A percentile compares a stretch with the other conserved stretches of the same genome.
Evolutionary conservation across 1,140 invertebrate genomes (phyloP).

Genomic region (Drosophila nebulosa): DNA sequence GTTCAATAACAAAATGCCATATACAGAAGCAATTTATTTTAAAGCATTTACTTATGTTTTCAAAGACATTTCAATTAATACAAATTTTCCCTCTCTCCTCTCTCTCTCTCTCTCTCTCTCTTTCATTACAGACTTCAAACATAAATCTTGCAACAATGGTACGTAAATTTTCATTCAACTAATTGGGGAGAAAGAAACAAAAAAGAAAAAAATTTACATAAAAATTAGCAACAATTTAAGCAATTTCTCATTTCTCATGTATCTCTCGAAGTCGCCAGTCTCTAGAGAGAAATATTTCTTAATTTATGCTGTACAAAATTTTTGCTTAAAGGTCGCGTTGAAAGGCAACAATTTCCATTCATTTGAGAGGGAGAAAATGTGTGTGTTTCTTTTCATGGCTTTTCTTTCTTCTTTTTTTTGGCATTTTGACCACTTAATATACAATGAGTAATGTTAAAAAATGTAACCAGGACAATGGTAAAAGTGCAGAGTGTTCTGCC

Average conservation of each 20-base stretch:
- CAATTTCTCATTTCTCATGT: conserved; percentile 21
- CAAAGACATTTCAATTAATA: conserved; percentile 7
- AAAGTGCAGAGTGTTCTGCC: conserved; percentile 32
- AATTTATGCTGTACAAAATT: conserved; percentile 60
- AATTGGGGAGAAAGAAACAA: conserved; percentile 37
- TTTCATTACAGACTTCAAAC: conserved; percentile 51
- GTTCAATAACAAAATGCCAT: conserved; percentile 48
- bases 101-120: conserved; percentile 19
- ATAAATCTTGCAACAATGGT: conserved; percentile 61
- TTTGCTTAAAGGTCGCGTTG: conserved; percentile 45
- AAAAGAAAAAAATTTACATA: conserved; percentile 46
- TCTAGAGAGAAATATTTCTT: conserved; percentile 64
- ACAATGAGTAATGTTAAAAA: conserved; percentile 72
- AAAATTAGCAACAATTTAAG: conserved; percentile 56
- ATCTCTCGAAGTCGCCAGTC: conserved; percentile 16
- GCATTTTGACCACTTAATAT: conserved; percentile 70
- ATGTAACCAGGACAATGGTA: conserved; percentile 74
- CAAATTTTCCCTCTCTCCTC: neutral
- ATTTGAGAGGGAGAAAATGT: neutral
- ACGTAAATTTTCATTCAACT: conserved; percentile 51
- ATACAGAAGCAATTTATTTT: conserved; percentile 15
- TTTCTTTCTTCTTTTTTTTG: neutral
- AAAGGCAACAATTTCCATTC: neutral
- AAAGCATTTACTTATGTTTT: neutral
- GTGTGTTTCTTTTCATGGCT: neutral